Base-by-base conservation (phyloP, 2,113 vertebrate genomes). In the Malurus alboscapulatus region DNA sequence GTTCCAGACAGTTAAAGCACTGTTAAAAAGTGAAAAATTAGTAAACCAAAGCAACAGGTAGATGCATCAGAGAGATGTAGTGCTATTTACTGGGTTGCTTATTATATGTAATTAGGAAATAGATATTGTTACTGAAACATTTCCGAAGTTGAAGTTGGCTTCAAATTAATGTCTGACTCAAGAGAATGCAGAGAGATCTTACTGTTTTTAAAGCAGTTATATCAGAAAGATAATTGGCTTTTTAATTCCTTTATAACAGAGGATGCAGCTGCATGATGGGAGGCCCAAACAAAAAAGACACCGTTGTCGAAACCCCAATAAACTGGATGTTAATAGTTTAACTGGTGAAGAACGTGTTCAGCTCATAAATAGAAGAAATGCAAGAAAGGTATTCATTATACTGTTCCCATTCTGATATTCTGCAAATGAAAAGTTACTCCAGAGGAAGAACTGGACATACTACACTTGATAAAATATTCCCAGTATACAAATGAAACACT, bases 291-390 rank as follows among this genome's bases (percentile, higher is more conserved):
- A 99, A 96, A 99, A 99, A 96, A 98, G 99, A 55, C 99, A 99
- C 78, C 99, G 99, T 78, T 99, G 99, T 90, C 97, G 99, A 92
- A 99, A 99, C 88, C 99, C 99, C 26, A 99, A 99, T 97, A 99
- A 99, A 97, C 97, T 99, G n/a, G 99, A 99, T 19, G 97, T 99
- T 62, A 99, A 99, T 93, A 99, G 99, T 90, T 98, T 99, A 73
- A 99, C 99, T 2, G 99, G 99, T 93, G 99, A 99, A 92, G 99
- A 99, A 92, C 97, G 99, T 65, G 99, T 99, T 83, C 99, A 99
- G 94, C 99, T 99, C 87, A 99, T 99, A 94, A 99, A 99, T 68
- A 98, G 99, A 97, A 98, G 99, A 96, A 99, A 99, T 19, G 99
- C 99, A n/a, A 98, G 99, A 96, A 99, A 99, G 99, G 99, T 99